Conservation (phyloP, 2,113 vertebrate species). For the Leptocoma aspasia region DNA sequence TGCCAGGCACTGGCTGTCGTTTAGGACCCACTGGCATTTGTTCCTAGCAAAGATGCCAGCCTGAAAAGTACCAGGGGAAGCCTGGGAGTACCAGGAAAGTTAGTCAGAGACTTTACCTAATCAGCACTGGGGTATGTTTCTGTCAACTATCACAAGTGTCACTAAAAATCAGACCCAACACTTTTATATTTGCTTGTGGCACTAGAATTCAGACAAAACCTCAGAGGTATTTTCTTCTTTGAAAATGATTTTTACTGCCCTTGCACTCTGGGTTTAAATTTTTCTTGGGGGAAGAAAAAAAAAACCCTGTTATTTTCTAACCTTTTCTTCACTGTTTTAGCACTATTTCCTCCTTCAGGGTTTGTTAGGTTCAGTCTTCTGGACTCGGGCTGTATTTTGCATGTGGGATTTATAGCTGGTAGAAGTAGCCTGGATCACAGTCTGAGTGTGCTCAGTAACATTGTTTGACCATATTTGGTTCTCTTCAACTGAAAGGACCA, state of each 20-base stretch:
- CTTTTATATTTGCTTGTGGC: neutral
- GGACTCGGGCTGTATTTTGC: neutral
- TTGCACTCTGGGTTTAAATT: neutral
- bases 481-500: neutral
- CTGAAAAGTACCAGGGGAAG: neutral
- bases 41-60: neutral
- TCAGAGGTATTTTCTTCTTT: neutral
- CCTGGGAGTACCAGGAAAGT: neutral
- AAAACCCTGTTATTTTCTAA: fast-evolving
- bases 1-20: neutral
- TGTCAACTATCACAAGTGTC: neutral
- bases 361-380: neutral
- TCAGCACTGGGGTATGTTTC: neutral
- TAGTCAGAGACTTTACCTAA: neutral
- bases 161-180: neutral
- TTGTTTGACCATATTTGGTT: conserved; percentile 52
- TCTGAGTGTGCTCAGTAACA: neutral
- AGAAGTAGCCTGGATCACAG: neutral
- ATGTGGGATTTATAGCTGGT: neutral
- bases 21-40: neutral
- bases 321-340: neutral
- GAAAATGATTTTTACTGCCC: neutral
- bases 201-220: neutral
- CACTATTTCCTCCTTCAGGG: neutral
- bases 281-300: neutral